Conservation (phyloP, 2,888 invertebrate genomes). For the Volucella inflata region DNA sequence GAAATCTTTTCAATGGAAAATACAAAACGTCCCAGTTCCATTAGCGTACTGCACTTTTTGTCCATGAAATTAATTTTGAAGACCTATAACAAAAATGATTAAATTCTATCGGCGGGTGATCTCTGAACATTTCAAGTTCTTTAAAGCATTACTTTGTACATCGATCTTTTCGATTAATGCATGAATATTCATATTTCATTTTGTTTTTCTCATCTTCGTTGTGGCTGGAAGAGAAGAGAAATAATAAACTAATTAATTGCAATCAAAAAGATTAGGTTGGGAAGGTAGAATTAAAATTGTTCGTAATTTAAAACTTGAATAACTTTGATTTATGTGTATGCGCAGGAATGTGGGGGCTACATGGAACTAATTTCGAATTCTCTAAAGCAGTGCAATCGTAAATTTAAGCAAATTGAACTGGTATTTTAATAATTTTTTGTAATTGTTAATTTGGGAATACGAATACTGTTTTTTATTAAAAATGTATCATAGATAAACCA, state of each 20-base stretch:
- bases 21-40: neutral
- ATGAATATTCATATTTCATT: conserved; percentile 37
- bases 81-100: neutral
- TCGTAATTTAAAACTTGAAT: conserved; percentile 43
- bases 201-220: neutral
- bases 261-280: conserved; percentile 26
- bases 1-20: neutral
- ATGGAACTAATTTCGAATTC: conserved; percentile 17
- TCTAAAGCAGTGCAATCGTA: neutral
- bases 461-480: too few relatives aligned
- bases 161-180: neutral
- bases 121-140: conserved; percentile 4
- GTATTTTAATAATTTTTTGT: too few relatives aligned
- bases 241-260: conserved; percentile 41
- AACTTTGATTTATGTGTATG: conserved; percentile 43
- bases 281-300: conserved; percentile 38
- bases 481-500: too few relatives aligned
- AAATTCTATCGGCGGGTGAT: conserved; percentile 20
- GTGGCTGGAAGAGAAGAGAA: neutral
- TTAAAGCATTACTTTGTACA: neutral
- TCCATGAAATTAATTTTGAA: conserved; percentile 20
- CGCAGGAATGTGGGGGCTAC: conserved; percentile 12
- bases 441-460: too few relatives aligned
- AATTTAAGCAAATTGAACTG: neutral
- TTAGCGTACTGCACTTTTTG: neutral